Percentiles rank a stretch among this genome's conserved stretches.
These are phyloP conservation scores for Corapipo altera DNA, from an alignment of 2,113 vertebrate genomes.

Conservation along the genomic window DNA sequence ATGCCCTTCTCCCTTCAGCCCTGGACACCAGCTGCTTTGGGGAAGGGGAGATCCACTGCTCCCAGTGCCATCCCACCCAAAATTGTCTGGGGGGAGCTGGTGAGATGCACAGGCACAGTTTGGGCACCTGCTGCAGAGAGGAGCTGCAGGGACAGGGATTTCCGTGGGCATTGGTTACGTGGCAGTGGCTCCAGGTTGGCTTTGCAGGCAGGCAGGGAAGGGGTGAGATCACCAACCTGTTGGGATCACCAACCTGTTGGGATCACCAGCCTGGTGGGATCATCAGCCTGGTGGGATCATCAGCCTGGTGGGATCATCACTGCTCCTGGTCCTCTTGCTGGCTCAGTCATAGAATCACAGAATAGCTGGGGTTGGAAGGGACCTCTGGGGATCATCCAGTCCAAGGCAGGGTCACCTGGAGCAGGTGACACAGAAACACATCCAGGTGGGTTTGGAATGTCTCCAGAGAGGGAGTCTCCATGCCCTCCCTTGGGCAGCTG, in stretches of 20 bases:
- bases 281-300: too few relatives aligned
- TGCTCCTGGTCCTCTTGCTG: background rate
- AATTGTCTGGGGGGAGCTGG: background rate
- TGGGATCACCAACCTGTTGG: too few relatives aligned
- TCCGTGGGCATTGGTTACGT: rapidly evolving
- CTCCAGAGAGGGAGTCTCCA: background rate
- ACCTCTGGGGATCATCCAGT: background rate
- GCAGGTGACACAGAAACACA: background rate
- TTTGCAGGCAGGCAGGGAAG: background rate
- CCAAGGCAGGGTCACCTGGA: background rate
- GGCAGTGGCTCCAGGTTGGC: background rate
- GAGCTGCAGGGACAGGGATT: background rate
- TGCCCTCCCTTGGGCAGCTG: background rate
- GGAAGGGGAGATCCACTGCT: background rate
- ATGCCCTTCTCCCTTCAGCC: background rate
- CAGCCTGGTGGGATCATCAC: background rate
- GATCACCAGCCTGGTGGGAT: too few relatives aligned
- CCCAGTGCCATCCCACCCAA: rapidly evolving
- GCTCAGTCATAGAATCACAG: background rate
- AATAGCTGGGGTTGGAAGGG: background rate
- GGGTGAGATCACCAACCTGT: too few relatives aligned
- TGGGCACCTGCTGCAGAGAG: background rate
- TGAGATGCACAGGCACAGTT: background rate
- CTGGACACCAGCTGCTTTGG: background rate
- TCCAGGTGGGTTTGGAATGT: background rate